Conservation (phyloP, 1,140 invertebrate genomes). For the Homarus americanus region DNA sequence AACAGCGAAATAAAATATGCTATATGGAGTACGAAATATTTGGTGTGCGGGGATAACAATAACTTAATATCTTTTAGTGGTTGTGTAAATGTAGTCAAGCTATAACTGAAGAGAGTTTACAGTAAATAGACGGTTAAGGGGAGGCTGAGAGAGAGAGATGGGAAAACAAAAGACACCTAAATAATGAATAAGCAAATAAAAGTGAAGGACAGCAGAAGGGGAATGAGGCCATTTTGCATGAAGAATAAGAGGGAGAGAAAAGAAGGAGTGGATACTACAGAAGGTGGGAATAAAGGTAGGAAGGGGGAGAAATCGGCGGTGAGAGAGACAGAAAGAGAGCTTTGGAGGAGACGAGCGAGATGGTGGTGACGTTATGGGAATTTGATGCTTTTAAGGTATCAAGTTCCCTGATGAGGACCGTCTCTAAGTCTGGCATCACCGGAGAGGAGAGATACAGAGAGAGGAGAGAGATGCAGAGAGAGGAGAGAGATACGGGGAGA, state of each 20-base stretch:
- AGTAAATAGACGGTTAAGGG: neutral
- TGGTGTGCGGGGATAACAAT: too few relatives aligned
- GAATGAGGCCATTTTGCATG: neutral
- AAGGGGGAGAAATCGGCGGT: neutral
- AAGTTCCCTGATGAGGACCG: too few relatives aligned
- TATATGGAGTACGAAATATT: too few relatives aligned
- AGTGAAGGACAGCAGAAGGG: neutral
- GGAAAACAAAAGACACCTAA: neutral
- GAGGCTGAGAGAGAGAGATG: neutral
- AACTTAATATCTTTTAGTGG: too few relatives aligned
- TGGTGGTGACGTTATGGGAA: neutral
- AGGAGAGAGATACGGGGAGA: too few relatives aligned
- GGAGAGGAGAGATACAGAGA: too few relatives aligned
- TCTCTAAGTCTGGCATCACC: too few relatives aligned
- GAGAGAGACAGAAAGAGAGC: slow-evolving; percentile 6
- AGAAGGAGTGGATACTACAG: neutral
- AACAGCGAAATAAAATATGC: too few relatives aligned
- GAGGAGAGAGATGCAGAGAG: too few relatives aligned
- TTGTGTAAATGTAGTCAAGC: too few relatives aligned
- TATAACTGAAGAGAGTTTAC: neutral
- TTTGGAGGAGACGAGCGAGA: neutral
- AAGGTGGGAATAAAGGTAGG: neutral
- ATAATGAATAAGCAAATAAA: neutral
- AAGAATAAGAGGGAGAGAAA: neutral
- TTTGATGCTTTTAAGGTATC: too few relatives aligned